Base-by-base conservation (phyloP, 2,797 vertebrate genomes). In the Pristis pectinata region DNA sequence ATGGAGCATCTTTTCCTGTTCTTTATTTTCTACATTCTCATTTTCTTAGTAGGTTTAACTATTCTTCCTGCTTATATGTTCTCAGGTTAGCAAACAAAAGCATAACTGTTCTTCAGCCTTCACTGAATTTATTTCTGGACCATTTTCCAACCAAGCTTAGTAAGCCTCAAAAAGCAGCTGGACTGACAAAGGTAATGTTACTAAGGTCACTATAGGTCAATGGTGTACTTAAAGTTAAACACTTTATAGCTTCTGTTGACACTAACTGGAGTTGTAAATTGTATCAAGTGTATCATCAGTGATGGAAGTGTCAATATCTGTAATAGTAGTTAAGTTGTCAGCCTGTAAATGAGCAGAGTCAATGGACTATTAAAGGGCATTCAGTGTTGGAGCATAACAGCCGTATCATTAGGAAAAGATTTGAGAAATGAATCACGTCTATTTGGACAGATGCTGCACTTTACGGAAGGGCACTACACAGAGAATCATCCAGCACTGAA, bases 211-310 rank as follows among this genome's bases (percentile, higher is more conserved):
- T n/a, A 91, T 67, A 94, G 92, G 70, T 94, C 92, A 76, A 53
- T 44, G 6, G 44, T 27, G 49, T 22, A 94, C 67, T 94, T 94
- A 34, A 76, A 74, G 27, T 74, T 94, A 74, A 94, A 27, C 72
- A 67, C 87, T 91, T 89, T 67, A 67, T 76, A 53, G 92, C 72
- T 94, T 94, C 70, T 76, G 44, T 94, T 94, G 70, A 94, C 92
- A 74, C 10, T 94, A 94, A 94, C 24, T 56, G 27, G 30, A 70
- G 15, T n/a, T 53, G 92, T 53, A 74, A 94, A 74, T 94, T 76
- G 27, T 94, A 49, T 44, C 92, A 34, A 76, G 17, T n/a, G 67
- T 76, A 76, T 74, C 67, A 93, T 53, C 64, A 94, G 15, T 94
- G 92, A 76, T 76, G 70, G 67, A 94, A 93, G 61, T 91, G 87